A percentile compares a stretch with the other conserved stretches of the same genome.
Evolutionary conservation across 2,797 vertebrate species (phyloP).

Genomic region (Phrynocephalus vlangalii): DNA sequence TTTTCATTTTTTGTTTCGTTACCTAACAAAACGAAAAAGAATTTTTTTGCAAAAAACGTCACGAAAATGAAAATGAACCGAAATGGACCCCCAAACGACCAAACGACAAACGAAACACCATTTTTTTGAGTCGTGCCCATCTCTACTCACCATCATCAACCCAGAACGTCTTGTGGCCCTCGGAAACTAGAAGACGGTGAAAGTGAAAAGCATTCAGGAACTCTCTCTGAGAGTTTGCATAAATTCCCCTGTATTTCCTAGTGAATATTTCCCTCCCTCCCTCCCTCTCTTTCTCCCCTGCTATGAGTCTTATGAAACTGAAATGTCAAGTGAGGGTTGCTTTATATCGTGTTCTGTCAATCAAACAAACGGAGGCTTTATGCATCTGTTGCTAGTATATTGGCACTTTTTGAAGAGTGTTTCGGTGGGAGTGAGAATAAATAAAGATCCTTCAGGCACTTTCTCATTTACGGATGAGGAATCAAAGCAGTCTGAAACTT

Average conservation of each 20-base stretch:
- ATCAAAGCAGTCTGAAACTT: conserved; percentile 92
- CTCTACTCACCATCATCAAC: conserved; percentile 54
- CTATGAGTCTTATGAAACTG: conserved; percentile 92
- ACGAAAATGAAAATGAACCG: too few species aligned
- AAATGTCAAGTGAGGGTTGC: conserved; percentile 97
- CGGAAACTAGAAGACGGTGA: conserved; percentile 64
- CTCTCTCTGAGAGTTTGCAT: conserved; percentile 79
- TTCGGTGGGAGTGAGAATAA: conserved; percentile 85
- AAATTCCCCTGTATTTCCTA: conserved; percentile 88
- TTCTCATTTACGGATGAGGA: conserved; percentile 89
- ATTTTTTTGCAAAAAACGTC: too few species aligned
- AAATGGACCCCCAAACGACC: too few species aligned
- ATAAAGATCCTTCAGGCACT: conserved; percentile 89
- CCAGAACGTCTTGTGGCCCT: conserved; percentile 59
- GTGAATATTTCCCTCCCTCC: conserved; percentile 55
- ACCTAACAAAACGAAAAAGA: too few species aligned
- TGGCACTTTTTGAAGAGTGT: conserved; percentile 93
- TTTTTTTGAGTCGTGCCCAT: too few species aligned
- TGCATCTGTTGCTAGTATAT: conserved; percentile 93
- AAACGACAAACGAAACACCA: too few species aligned
- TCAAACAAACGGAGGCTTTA: conserved; percentile 86
- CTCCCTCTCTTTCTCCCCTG: conserved; percentile 76
- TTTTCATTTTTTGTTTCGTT: too few species aligned
- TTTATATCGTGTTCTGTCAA: conserved; percentile 95
- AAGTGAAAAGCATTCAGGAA: conserved; percentile 66